These are phyloP conservation scores for Burhinus bistriatus DNA, from an alignment of 2,113 vertebrate genomes.

Conservation along the genomic window DNA sequence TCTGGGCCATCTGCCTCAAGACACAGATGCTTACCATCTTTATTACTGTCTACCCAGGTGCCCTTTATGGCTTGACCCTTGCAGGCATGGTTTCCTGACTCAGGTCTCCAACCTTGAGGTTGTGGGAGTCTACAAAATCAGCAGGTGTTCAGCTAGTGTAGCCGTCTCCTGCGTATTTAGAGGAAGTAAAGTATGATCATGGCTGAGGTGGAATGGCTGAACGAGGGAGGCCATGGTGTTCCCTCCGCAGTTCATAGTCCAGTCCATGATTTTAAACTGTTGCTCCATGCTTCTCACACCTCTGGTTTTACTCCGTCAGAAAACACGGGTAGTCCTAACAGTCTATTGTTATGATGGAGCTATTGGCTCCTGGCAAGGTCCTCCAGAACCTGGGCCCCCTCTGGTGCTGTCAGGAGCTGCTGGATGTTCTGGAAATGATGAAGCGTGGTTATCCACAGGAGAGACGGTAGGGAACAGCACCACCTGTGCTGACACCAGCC, in stretches of 20 bases:
- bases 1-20: background rate
- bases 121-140: background rate
- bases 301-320: background rate
- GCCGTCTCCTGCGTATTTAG: background rate
- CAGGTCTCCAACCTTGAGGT: background rate
- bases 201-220: background rate
- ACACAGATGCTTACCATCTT: background rate
- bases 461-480: background rate
- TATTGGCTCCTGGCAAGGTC: background rate
- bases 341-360: background rate
- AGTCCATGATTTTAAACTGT: background rate
- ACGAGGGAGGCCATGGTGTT: background rate
- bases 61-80: background rate
- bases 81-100: background rate
- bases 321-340: background rate
- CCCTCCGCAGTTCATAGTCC: background rate
- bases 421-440: background rate
- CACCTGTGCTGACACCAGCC: background rate
- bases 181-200: background rate
- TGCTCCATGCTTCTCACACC: background rate
- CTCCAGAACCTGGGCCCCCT: background rate
- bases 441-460: background rate
- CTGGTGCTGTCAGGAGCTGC: background rate
- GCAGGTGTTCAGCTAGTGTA: background rate
- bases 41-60: background rate